Evolutionary conservation across 2,797 vertebrate species (phyloP).

Genomic region (Euphonia xanthogaster): DNA sequence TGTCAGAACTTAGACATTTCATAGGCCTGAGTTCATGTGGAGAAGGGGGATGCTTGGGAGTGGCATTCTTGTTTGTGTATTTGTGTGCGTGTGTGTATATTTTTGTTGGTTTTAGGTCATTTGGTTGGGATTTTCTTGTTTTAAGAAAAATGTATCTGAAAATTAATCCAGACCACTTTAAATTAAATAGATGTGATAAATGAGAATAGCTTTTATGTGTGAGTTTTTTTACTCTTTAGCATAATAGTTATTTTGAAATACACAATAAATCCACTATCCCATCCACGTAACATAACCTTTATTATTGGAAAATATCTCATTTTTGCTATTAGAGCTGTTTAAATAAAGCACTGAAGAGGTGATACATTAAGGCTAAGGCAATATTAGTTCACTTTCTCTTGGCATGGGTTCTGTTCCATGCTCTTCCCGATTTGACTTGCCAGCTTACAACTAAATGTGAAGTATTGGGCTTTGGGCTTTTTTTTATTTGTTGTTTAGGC

Average conservation of each 20-base stretch:
- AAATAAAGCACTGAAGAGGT: background rate
- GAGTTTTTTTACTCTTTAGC: background rate
- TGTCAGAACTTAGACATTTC: background rate
- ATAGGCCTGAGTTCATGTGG: background rate
- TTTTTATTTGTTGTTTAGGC: background rate
- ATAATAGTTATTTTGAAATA: background rate
- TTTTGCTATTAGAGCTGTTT: background rate
- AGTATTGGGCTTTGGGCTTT: background rate
- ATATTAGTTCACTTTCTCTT: background rate
- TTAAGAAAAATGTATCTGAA: background rate
- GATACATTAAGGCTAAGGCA: background rate
- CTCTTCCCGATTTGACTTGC: background rate
- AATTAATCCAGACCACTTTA: background rate
- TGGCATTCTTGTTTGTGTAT: background rate
- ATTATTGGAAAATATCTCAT: background rate
- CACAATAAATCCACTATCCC: background rate
- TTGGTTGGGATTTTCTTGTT: background rate
- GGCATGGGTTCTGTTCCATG: background rate
- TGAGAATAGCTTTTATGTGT: background rate
- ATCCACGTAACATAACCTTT: background rate
- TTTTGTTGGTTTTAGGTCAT: background rate
- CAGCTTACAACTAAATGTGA: background rate
- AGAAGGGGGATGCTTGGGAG: background rate
- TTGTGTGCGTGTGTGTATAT: background rate
- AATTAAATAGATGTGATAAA: background rate